Evolutionary conservation across 2,888 invertebrate genomes (phyloP).

Genomic region (Thecophora atra): DNA sequence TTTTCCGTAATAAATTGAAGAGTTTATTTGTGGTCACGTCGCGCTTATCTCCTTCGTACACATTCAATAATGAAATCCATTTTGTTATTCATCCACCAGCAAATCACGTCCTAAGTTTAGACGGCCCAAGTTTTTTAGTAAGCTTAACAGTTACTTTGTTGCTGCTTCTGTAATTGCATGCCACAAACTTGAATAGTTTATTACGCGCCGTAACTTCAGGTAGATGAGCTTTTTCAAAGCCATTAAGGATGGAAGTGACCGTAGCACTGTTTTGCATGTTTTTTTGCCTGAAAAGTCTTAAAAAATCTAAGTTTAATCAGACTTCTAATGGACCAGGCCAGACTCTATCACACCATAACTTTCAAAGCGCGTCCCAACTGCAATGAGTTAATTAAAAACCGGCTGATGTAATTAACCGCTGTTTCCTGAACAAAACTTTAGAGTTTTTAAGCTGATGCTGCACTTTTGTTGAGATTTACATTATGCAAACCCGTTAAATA

Average conservation of each 20-base stretch:
- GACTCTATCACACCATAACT: not conserved
- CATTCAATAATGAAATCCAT: not conserved
- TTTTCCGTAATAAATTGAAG: conserved; percentile 53
- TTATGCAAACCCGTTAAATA: not conserved
- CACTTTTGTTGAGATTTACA: not conserved
- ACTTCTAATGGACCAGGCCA: no score
- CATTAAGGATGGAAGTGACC: no score
- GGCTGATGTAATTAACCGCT: conserved; percentile 2
- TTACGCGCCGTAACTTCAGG: not conserved
- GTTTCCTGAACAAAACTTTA: conserved; percentile 1
- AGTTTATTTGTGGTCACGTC: conserved; percentile 22
- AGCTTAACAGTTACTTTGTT: conserved; percentile 11
- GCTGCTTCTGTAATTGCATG: conserved; percentile 17
- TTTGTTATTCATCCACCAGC: not conserved
- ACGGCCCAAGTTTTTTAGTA: not conserved
- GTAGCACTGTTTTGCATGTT: not conserved
- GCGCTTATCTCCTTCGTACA: conserved; percentile 13
- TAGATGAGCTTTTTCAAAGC: not conserved
- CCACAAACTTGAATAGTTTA: conserved; percentile 34
- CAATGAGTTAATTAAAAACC: conserved; percentile 20
- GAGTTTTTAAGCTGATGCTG: not conserved
- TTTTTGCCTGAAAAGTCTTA: not conserved
- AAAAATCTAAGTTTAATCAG: not conserved
- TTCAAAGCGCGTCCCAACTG: not conserved
- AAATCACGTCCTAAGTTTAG: conserved; percentile 6